Base-by-base conservation (phyloP, 2,888 invertebrate species). In the Caenorhabditis japonica region DNA sequence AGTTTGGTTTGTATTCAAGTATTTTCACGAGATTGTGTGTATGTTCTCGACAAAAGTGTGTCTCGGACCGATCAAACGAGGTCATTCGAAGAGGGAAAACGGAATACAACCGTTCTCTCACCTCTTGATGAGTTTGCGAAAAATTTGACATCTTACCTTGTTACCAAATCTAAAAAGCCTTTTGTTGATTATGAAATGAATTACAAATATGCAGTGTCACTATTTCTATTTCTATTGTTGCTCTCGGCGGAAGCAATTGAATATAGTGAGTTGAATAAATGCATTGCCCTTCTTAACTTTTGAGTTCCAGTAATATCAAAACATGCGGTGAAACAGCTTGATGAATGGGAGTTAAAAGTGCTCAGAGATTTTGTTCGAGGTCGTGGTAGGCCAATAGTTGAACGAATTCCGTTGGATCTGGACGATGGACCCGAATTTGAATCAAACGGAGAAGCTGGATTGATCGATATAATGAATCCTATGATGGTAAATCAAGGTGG, bases 351-450 rank as follows among this genome's bases (percentile, higher is more conserved):
- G 27, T 51, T 81, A 15, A 71, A 70, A 52, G 39, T 71, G 10
- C 66, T 84, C 17, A 44, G 77, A n/a, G 84, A 84, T 66, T 81
- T 82, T 53, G 80, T 79, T 0, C 44, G 77, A 17, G 80, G 83
- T 25, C 60, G 74, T 49, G 83, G 81, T 8, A 39, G 73, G 8
- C 75, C 73, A 4, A 71, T 69, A 38, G 66, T 78, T 10, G 74
- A 76, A 30, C 58, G 74, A 39, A 66, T 78, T 27, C 66, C 75
- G 0, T 38, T 80, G 1, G 75, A 39, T 25, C 46, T 74, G 2
- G 58, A 59, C 44, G 69, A 52, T 38, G 55, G 34, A 8, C 25
- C 56, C 21, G 47, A 38, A 21, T 58, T 59, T 39, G 41, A 49
- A 25, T 17, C 51, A 4, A 47, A 19, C 2, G 2, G 12, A 15